Conservation (phyloP, 1,140 invertebrate species). For the Tetramorium parvispinum region DNA sequence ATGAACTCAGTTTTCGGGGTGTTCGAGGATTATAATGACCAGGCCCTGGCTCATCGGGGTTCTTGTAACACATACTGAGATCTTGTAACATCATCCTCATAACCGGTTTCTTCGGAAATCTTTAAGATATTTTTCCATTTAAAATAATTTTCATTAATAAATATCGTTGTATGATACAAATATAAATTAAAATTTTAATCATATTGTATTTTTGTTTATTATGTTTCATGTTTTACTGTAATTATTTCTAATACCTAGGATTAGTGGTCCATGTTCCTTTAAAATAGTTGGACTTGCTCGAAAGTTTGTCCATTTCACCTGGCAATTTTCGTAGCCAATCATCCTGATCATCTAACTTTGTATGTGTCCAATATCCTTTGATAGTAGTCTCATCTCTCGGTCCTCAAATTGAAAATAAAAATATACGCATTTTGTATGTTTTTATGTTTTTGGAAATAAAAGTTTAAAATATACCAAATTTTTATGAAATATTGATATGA, state of each 20-base stretch:
- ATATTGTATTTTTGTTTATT: background rate
- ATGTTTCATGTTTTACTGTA: background rate
- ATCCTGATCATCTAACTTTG: slow-evolving; percentile 1
- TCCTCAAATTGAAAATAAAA: slow-evolving; percentile 42
- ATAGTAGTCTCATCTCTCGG: slow-evolving; percentile 67
- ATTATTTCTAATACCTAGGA: slow-evolving; percentile 63
- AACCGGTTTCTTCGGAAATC: slow-evolving; percentile 64
- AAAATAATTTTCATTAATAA: background rate
- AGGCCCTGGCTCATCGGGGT: slow-evolving; percentile 67
- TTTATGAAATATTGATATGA: background rate
- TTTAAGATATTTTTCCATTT: background rate
- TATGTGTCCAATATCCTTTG: slow-evolving; percentile 25
- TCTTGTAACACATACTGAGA: slow-evolving; percentile 63
- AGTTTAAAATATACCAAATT: background rate
- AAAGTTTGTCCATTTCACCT: slow-evolving; percentile 64
- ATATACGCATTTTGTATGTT: background rate
- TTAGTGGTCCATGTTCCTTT: slow-evolving; percentile 65
- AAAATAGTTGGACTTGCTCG: slow-evolving; percentile 65
- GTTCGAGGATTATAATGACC: slow-evolving; percentile 50
- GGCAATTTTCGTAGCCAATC: slow-evolving; percentile 66
- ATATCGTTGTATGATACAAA: background rate
- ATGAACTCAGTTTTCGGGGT: background rate
- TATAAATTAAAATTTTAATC: background rate
- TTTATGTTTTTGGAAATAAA: background rate
- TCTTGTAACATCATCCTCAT: slow-evolving; percentile 53